Percentiles rank a stretch among this genome's conserved stretches.
These are phyloP conservation scores for Cordylochernes scorpioides DNA, from an alignment of 2,888 invertebrate species.

Conservation along the genomic window DNA sequence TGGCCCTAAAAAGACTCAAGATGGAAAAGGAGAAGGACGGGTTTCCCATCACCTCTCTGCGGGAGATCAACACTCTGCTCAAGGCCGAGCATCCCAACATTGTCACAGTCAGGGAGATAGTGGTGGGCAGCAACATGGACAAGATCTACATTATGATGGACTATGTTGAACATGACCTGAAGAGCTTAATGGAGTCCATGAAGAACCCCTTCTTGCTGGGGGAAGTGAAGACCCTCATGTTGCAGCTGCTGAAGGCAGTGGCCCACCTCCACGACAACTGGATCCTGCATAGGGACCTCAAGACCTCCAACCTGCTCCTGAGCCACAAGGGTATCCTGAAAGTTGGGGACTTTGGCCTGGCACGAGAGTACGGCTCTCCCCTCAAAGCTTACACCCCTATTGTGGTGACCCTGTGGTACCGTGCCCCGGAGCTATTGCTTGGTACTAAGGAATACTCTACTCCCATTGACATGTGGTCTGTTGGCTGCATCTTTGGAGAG, in stretches of 20 bases:
- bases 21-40: constrained; percentile 99
- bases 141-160: constrained; percentile 78
- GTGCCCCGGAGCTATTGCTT: constrained; percentile 77
- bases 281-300: constrained; percentile 92
- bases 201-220: constrained; percentile 31
- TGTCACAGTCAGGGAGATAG: constrained; percentile 83
- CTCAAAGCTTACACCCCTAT: constrained; percentile 83
- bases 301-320: constrained; percentile 82
- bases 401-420: constrained; percentile 94
- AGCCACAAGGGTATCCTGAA: constrained; percentile 52
- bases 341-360: constrained; percentile 74
- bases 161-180: constrained; percentile 94
- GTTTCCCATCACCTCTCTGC: constrained; percentile 87
- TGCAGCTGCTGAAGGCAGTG: constrained; percentile 68
- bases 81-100: constrained; percentile 91
- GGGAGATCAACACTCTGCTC: constrained; percentile 89
- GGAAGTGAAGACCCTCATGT: constrained; percentile 83
- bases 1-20: constrained; percentile 86
- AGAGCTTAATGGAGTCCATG: constrained; percentile 95
- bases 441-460: constrained; percentile 77
- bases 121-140: constrained; percentile 97
- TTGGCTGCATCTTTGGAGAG: constrained; percentile 94
- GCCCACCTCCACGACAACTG: constrained; percentile 94
- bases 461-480: constrained; percentile 86
- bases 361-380: constrained; percentile 91